A percentile compares a stretch with the other conserved stretches of the same genome.
phyloP scores from a whole-genome alignment of 2,113 vertebrate species.

The Crotophaga sulcirostris region DNA sequence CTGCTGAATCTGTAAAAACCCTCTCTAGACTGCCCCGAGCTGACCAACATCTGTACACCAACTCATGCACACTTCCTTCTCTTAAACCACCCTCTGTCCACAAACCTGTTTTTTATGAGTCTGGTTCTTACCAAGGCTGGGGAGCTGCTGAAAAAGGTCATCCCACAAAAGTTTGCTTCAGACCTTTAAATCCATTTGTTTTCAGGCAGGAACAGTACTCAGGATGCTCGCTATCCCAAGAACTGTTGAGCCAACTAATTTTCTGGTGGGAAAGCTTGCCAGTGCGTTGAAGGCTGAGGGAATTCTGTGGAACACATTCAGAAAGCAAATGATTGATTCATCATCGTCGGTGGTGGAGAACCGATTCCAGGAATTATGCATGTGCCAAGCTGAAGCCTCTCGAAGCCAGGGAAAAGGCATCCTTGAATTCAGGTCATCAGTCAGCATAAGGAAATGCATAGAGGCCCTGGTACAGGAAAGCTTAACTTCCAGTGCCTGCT shows the following conservation, averaged over 20 bases:
- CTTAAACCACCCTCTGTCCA: background rate
- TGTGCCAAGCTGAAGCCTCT: conserved; percentile 37
- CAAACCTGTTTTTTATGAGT: background rate
- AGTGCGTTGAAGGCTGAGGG: conserved; percentile 33
- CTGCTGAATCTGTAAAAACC: background rate
- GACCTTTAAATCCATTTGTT: conserved; percentile 4
- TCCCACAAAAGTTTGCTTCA: background rate
- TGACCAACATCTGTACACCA: background rate
- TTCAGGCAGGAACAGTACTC: background rate
- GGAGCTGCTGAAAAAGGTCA: background rate
- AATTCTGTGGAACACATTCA: conserved; percentile 52
- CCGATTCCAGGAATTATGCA: conserved; percentile 28
- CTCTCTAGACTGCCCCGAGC: background rate
- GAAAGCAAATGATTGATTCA: conserved; percentile 62
- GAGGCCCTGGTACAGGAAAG: conserved; percentile 32
- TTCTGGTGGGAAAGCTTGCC: conserved; percentile 53
- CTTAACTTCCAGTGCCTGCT: background rate
- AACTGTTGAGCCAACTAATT: conserved; percentile 38
- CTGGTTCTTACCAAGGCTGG: background rate
- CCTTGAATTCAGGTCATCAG: conserved; percentile 49
- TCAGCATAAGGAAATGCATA: background rate
- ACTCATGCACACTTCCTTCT: background rate
- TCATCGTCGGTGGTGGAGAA: conserved; percentile 14
- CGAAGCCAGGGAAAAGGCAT: conserved; percentile 38
- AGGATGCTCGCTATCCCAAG: background rate